Evolutionary conservation across 2,797 vertebrate species (phyloP).

Genomic region (Rallus crepitans): DNA sequence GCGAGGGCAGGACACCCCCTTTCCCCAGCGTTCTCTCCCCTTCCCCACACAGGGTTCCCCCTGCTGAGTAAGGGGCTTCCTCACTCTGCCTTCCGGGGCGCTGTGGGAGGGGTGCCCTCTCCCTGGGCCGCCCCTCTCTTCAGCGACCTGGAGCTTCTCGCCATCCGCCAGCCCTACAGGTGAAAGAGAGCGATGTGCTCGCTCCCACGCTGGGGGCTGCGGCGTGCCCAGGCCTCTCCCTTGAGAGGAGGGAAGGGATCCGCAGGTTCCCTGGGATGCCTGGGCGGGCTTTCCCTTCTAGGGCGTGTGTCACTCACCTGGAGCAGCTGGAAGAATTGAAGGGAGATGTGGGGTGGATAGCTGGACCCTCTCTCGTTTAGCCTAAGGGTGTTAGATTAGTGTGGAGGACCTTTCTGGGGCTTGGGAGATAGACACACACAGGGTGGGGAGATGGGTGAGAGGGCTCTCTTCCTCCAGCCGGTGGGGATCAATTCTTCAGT

Average conservation of each 20-base stretch:
- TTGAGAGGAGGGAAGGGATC: not conserved
- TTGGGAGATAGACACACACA: too few relatives aligned
- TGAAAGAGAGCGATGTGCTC: not conserved
- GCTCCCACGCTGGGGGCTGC: not conserved
- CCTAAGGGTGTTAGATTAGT: not conserved
- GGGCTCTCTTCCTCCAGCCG: not conserved
- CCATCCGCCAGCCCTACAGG: not conserved
- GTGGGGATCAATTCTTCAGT: rapidly evolving
- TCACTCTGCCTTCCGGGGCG: not conserved
- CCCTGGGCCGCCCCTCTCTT: not conserved
- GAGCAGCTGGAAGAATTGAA: not conserved
- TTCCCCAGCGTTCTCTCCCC: not conserved
- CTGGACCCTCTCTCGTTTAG: not conserved
- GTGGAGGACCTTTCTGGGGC: not conserved
- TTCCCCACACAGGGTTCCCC: not conserved
- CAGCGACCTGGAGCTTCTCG: not conserved
- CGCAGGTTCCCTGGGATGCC: not conserved
- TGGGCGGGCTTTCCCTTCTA: not conserved
- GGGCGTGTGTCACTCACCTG: not conserved
- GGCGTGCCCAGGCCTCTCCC: not conserved
- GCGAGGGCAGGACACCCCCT: not conserved
- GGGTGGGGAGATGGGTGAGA: not conserved
- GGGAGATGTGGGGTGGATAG: not conserved
- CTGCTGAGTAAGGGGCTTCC: not conserved
- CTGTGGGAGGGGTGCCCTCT: not conserved